Conservation (phyloP, 2,797 vertebrate genomes). For the Buphagus erythrorhynchus region DNA sequence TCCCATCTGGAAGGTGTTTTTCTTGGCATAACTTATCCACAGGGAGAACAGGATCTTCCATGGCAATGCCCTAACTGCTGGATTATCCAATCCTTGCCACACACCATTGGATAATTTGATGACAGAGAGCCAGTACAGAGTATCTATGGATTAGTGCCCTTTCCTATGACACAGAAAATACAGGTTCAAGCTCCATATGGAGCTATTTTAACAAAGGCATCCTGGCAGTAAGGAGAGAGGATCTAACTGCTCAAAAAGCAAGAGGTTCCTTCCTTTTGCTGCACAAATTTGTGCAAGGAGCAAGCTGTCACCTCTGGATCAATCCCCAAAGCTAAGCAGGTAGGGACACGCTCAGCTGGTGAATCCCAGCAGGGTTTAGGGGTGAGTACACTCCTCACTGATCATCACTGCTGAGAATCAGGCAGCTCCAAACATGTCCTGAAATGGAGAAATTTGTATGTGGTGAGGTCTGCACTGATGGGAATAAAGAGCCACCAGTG, state of each 20-base stretch:
- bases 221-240: neutral
- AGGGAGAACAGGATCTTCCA: neutral
- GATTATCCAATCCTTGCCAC: neutral
- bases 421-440: constrained; percentile 42
- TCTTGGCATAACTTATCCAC: neutral
- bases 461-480: neutral
- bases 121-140: neutral
- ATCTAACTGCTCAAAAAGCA: neutral
- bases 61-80: neutral
- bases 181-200: neutral
- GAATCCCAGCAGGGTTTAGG: neutral
- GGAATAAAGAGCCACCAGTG: neutral
- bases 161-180: neutral
- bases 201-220: neutral
- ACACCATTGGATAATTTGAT: rapidly evolving
- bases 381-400: constrained; percentile 30
- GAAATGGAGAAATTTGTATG: neutral
- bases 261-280: neutral
- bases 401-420: neutral
- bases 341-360: neutral
- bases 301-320: neutral
- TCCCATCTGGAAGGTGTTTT: neutral
- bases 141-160: neutral
- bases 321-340: neutral
- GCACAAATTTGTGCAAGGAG: neutral